Base-by-base conservation (phyloP, 2,888 invertebrate genomes). In the Torymus texanus region DNA sequence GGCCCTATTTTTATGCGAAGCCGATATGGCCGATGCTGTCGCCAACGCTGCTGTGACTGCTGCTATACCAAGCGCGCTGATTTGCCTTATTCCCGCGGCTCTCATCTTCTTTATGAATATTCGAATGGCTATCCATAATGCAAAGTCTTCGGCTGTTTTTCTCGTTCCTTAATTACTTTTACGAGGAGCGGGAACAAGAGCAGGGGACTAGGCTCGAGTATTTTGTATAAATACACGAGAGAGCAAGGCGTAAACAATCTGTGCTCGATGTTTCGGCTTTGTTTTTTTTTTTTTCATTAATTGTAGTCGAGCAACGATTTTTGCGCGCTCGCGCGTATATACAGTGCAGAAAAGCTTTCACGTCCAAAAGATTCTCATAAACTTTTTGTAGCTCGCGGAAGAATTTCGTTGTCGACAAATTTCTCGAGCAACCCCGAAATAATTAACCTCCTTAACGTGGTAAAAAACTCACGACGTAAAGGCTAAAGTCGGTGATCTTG, bases 81-180 rank as follows among this genome's bases (percentile, higher is more conserved):
- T 77, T 74, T 59, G 53, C 70, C 77, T 71, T 63, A 62, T 66
- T 70, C 71, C 77, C 29, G 29, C 73, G 18, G 56, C 51, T 68
- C 75, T 70, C 63, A 8, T 63, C 74, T 58, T 53, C 80, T 82
- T 82, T 82, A 82, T 82, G 82, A 82, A 82, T 82, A 82, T 82
- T 82, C 80, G 58, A 79, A 79, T 71, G 78, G 75, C 78, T 70
- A 82, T 82, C 72, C 78, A 80, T 82, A 80, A 82, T 82, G 80
- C 80, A 80, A 66, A 78, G 61, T 73, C 67, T 61, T 78, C 58
- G 59, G 63, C 16, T 72, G 66, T 53, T 80, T 80, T 74, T 73
- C 68, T 51, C 53, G 55, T 68, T 63, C 53, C 75, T 81, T 77
- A 81, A 81, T 81, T 81, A 81, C 81, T 70, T 59, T 76, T 78